Conservation (phyloP, 2,888 invertebrate genomes). For the Eugnorisma glareosa region DNA sequence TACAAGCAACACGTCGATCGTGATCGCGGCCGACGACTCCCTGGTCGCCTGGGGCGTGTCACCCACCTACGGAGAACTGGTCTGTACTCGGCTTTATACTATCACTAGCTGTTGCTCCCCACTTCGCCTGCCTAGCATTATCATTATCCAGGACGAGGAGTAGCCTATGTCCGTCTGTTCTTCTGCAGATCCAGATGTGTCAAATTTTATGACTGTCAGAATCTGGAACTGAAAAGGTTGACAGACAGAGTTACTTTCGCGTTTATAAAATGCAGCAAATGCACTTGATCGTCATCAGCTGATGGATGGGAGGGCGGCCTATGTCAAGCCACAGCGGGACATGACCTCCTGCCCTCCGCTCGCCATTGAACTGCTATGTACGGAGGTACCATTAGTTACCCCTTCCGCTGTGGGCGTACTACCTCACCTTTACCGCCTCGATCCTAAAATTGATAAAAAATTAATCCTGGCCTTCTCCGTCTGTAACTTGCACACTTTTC, state of each 20-base stretch:
- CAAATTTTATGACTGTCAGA: neutral
- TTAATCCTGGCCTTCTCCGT: too few relatives aligned
- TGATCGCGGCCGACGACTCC: slow-evolving; percentile 97
- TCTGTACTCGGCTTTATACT: slow-evolving; percentile 77
- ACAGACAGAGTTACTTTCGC: neutral
- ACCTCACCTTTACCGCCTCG: too few relatives aligned
- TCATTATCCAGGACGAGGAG: neutral
- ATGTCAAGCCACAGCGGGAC: neutral
- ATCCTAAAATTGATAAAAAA: neutral
- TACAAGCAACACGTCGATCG: slow-evolving; percentile 95
- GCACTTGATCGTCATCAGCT: neutral
- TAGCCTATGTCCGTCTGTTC: neutral
- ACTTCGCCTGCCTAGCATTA: too few relatives aligned
- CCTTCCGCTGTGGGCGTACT: neutral
- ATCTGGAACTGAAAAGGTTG: neutral
- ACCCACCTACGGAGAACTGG: slow-evolving; percentile 98
- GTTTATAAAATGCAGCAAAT: neutral
- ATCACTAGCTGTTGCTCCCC: neutral
- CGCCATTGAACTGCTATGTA: neutral
- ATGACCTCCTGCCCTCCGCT: neutral
- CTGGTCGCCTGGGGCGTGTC: slow-evolving; percentile 98
- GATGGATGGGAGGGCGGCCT: neutral
- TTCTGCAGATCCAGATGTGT: neutral
- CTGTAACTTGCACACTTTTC: too few relatives aligned
- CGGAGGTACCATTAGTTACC: neutral